Conservation (phyloP, 2,888 invertebrate species). For the Desoria tigrina region DNA sequence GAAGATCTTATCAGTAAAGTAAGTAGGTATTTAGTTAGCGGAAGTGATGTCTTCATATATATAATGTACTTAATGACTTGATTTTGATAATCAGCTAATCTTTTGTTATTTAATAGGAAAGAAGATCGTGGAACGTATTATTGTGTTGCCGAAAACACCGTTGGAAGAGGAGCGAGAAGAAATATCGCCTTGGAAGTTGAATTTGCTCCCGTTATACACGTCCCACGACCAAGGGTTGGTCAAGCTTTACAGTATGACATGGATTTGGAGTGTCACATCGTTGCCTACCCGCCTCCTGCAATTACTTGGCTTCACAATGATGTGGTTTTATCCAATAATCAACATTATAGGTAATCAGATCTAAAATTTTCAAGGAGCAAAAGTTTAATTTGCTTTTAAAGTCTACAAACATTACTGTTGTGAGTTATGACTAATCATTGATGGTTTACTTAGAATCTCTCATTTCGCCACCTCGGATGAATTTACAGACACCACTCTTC, state of each 20-base stretch:
- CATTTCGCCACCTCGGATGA: constrained; percentile 90
- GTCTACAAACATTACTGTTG: background rate
- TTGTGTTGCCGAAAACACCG: constrained; percentile 84
- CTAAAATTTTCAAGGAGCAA: background rate
- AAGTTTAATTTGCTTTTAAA: background rate
- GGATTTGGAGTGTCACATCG: constrained; percentile 91
- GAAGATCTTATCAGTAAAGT: constrained; percentile 49
- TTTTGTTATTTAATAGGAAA: constrained; percentile 64
- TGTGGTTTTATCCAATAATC: constrained; percentile 80
- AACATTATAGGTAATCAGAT: constrained; percentile 76
- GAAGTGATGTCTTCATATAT: background rate
- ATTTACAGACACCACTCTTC: constrained; percentile 84
- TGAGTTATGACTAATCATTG: too few species aligned
- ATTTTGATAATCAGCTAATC: background rate
- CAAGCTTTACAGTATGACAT: constrained; percentile 90
- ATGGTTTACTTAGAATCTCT: constrained; percentile 80
- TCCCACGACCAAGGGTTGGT: constrained; percentile 78
- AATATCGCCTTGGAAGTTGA: constrained; percentile 89
- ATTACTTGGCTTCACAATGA: constrained; percentile 86
- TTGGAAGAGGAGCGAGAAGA: constrained; percentile 73
- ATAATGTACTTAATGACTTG: too few species aligned
- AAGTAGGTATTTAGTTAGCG: constrained; percentile 13
- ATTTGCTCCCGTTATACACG: constrained; percentile 82
- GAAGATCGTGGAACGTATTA: constrained; percentile 92
- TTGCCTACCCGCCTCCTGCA: constrained; percentile 90